These are phyloP conservation scores for Cherax quadricarinatus DNA, from an alignment of 1,140 invertebrate species.

Conservation along the genomic window DNA sequence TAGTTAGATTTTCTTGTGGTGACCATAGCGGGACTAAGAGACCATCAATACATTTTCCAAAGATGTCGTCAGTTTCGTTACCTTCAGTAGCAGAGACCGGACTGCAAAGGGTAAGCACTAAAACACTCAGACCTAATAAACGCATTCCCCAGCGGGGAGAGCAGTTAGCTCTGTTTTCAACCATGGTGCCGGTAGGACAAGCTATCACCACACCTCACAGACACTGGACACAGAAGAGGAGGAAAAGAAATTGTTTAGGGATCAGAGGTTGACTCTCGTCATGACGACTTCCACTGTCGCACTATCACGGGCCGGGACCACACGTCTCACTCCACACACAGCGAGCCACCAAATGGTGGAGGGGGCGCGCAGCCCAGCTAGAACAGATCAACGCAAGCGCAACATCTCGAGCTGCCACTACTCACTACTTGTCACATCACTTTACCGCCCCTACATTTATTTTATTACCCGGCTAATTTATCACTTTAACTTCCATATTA, in stretches of 20 bases:
- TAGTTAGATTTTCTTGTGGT: constrained; percentile 83
- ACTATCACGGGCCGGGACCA: constrained; percentile 47
- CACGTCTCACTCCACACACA: constrained; percentile 50
- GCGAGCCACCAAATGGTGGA: constrained; percentile 55
- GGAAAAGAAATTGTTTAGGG: constrained; percentile 54
- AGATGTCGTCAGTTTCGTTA: constrained; percentile 26
- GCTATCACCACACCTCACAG: constrained; percentile 12
- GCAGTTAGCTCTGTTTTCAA: constrained; percentile 47
- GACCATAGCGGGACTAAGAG: constrained; percentile 89
- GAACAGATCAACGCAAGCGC: constrained; percentile 20
- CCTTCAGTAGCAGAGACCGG: constrained; percentile 46
- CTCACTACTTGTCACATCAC: not conserved
- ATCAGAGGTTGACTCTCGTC: constrained; percentile 59
- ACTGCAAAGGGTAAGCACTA: constrained; percentile 61
- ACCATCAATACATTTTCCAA: constrained; percentile 83
- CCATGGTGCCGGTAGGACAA: constrained; percentile 49
- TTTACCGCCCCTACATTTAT: not conserved
- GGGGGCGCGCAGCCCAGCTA: constrained; percentile 27
- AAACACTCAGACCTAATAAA: constrained; percentile 57
- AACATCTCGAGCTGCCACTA: not conserved
- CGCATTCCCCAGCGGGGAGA: constrained; percentile 62
- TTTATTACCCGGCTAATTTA: too few relatives aligned
- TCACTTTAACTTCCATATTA: not conserved
- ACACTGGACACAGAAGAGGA: constrained; percentile 49
- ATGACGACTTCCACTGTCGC: constrained; percentile 66